These are phyloP conservation scores for Parus major DNA, from an alignment of 2,113 vertebrate species.

Conservation along the genomic window DNA sequence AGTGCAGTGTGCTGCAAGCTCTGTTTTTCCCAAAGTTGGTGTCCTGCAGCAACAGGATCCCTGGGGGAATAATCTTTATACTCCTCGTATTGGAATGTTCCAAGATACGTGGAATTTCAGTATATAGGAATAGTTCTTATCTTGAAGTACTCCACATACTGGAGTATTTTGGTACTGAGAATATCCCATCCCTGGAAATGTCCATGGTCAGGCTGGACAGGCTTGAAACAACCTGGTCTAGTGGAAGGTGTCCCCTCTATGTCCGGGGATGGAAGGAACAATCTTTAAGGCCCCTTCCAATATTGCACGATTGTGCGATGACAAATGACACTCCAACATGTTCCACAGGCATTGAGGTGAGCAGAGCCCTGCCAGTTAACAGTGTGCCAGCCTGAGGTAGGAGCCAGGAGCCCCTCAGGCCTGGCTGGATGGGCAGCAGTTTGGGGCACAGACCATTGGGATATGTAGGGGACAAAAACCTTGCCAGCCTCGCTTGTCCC, in stretches of 20 bases:
- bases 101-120: not conserved
- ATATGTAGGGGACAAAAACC: not conserved
- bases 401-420: not conserved
- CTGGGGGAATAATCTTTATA: not conserved
- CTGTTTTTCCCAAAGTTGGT: not conserved
- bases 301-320: fast-evolving
- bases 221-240: not conserved
- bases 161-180: not conserved
- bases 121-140: not conserved
- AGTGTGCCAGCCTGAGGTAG: not conserved
- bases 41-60: not conserved
- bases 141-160: not conserved
- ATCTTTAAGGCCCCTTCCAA: not conserved
- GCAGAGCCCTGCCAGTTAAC: no score
- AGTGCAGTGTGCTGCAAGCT: fast-evolving
- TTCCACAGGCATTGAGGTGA: fast-evolving
- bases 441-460: not conserved
- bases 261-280: not conserved
- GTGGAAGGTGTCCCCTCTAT: not conserved
- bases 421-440: not conserved
- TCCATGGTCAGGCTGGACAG: not conserved
- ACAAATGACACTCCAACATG: not conserved
- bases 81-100: not conserved
- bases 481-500: not conserved
- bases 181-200: not conserved